Conservation (phyloP, 37 sponge, comb jelly and placozoan species). For the Cliona cf. orientalis region DNA sequence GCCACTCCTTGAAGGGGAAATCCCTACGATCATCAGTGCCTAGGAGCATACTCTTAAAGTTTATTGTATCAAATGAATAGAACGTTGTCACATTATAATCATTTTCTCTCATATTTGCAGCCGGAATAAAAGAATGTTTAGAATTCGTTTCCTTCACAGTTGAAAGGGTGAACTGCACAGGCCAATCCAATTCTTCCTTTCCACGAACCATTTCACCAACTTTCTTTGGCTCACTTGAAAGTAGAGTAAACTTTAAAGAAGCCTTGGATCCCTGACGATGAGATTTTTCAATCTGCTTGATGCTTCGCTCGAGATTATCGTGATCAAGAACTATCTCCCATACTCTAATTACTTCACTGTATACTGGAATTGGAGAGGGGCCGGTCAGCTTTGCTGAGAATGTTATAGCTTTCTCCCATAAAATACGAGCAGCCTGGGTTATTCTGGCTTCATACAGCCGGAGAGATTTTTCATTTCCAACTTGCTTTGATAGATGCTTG, state of each 20-base stretch:
- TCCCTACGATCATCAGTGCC: slow-evolving; percentile 49
- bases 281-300: slow-evolving; percentile 61
- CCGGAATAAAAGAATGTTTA: slow-evolving; percentile 36
- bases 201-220: slow-evolving; percentile 10
- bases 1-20: slow-evolving; percentile 85
- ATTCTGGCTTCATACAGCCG: slow-evolving; percentile 68
- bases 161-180: background rate
- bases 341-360: slow-evolving; percentile 74
- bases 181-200: slow-evolving; percentile 9
- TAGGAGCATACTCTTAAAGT: slow-evolving; percentile 49
- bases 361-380: slow-evolving; percentile 24
- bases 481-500: slow-evolving; percentile 26
- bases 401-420: slow-evolving; percentile 80
- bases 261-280: slow-evolving; percentile 30
- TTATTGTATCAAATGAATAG: slow-evolving; percentile 61
- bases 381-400: slow-evolving; percentile 74
- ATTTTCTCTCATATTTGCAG: slow-evolving; percentile 65
- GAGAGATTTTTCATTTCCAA: slow-evolving; percentile 18
- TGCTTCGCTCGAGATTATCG: slow-evolving; percentile 30
- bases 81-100: slow-evolving; percentile 84
- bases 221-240: too few relatives aligned
- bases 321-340: slow-evolving; percentile 75
- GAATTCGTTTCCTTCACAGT: background rate
- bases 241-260: slow-evolving; percentile 1
- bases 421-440: slow-evolving; percentile 48